phyloP scores from a whole-genome alignment of 2,888 invertebrate genomes.

The Vannuccia rotundouncinata region DNA sequence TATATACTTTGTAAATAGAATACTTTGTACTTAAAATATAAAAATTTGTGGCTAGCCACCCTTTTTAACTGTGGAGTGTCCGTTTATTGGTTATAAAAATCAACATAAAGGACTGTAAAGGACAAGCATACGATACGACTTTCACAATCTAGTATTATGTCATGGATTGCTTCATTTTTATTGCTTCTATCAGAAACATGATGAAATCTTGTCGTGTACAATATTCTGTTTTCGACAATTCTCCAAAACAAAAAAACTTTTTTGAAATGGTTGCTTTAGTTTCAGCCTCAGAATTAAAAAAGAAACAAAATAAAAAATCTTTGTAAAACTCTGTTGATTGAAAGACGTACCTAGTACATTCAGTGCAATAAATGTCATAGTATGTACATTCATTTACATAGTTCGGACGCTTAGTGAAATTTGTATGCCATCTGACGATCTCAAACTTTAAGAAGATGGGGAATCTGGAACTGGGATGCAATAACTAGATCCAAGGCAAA shows the following conservation, averaged over 20 bases:
- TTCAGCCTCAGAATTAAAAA: background rate
- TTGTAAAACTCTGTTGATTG: conserved; percentile 38
- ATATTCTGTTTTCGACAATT: conserved; percentile 37
- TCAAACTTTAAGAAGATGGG: background rate
- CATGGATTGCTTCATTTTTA: too few relatives aligned
- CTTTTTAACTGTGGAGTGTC: too few relatives aligned
- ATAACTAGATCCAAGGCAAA: background rate
- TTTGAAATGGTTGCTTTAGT: conserved; percentile 23
- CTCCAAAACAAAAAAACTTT: conserved; percentile 37
- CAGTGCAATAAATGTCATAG: background rate
- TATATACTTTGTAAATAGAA: too few relatives aligned
- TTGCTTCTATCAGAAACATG: too few relatives aligned
- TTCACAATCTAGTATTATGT: too few relatives aligned
- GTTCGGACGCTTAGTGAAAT: conserved; percentile 2
- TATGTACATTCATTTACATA: conserved; percentile 27
- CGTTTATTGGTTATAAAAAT: too few relatives aligned
- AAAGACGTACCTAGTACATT: conserved; percentile 36
- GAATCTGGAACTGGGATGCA: background rate
- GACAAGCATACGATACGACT: too few relatives aligned
- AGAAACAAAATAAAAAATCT: conserved; percentile 28
- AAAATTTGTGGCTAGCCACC: too few relatives aligned
- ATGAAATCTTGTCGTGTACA: conserved; percentile 34
- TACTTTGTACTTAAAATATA: too few relatives aligned
- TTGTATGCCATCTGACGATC: background rate
- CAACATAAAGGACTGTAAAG: too few relatives aligned